phyloP scores from a whole-genome alignment of 2,888 invertebrate species.

The Dynastes maya region DNA sequence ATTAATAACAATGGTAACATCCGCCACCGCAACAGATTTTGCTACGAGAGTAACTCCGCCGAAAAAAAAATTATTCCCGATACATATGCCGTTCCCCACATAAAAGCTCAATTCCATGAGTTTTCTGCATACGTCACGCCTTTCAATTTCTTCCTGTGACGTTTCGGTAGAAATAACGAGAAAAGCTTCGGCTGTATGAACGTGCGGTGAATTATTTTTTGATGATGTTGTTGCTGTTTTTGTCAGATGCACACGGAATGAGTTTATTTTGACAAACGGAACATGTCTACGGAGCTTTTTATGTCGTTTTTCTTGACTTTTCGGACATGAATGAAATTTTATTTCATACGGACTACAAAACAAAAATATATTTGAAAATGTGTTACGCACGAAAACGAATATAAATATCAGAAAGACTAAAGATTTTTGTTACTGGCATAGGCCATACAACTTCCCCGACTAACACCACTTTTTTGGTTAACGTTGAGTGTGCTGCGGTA shows the following conservation, averaged over 20 bases:
- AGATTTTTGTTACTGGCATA: no score
- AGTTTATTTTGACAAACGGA: slow-evolving; percentile 43
- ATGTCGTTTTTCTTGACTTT: slow-evolving; percentile 12
- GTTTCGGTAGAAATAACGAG: slow-evolving; percentile 16
- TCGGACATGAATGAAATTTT: slow-evolving; percentile 30
- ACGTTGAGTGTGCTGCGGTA: no score
- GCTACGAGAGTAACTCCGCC: slow-evolving; percentile 1
- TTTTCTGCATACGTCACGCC: slow-evolving; percentile 36
- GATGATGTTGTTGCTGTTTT: slow-evolving; percentile 41
- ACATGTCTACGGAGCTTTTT: slow-evolving; percentile 30
- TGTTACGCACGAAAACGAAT: no score
- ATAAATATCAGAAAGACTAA: no score
- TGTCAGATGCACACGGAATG: slow-evolving; percentile 45
- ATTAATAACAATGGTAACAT: slow-evolving; percentile 48
- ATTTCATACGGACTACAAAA: slow-evolving; percentile 7
- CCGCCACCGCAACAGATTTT: slow-evolving; percentile 41
- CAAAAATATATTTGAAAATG: slow-evolving; percentile 1
- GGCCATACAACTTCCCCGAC: no score
- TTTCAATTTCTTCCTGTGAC: slow-evolving; percentile 32
- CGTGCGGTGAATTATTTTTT: slow-evolving; percentile 39
- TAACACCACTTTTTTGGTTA: no score
- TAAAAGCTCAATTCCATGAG: slow-evolving; percentile 13
- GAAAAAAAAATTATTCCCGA: slow-evolving; percentile 15
- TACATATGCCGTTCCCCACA: slow-evolving; percentile 25
- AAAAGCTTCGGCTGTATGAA: slow-evolving; percentile 24